Conservation (phyloP, 1,140 invertebrate genomes). For the Oryzaephilus surinamensis region DNA sequence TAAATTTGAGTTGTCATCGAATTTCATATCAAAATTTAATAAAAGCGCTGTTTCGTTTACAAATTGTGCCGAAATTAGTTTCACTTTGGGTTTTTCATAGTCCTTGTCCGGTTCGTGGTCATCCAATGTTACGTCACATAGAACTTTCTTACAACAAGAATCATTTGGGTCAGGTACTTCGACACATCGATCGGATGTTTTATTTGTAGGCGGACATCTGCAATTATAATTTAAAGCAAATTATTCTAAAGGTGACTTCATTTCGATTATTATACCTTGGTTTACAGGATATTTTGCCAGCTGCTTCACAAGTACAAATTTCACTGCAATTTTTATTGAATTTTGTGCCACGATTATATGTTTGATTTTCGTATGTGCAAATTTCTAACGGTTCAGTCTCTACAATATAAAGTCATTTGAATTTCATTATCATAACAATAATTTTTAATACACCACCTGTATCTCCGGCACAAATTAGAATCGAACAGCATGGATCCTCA, state of each 20-base stretch:
- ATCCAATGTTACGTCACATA: constrained; percentile 69
- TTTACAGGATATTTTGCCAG: constrained; percentile 60
- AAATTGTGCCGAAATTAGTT: constrained; percentile 32
- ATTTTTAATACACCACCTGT: constrained; percentile 32
- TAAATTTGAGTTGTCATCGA: constrained; percentile 25
- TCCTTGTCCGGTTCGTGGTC: constrained; percentile 46
- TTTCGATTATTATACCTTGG: too few relatives aligned
- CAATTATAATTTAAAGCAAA: too few relatives aligned
- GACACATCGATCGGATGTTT: constrained; percentile 55
- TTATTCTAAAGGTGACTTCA: too few relatives aligned
- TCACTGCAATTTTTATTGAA: constrained; percentile 69
- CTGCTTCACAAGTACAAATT: constrained; percentile 63
- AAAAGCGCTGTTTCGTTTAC: constrained; percentile 33
- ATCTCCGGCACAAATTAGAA: constrained; percentile 49
- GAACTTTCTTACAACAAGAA: constrained; percentile 69
- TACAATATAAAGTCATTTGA: constrained; percentile 9
- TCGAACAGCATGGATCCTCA: constrained; percentile 68
- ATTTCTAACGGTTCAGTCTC: constrained; percentile 41
- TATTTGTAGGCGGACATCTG: constrained; percentile 44
- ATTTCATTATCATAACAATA: not conserved
- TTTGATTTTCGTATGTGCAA: constrained; percentile 65
- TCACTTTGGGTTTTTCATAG: constrained; percentile 14
- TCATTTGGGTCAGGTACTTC: constrained; percentile 65
- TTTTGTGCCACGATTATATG: constrained; percentile 56
- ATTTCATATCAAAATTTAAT: constrained; percentile 31